A percentile compares a stretch with the other conserved stretches of the same genome.
phyloP scores from a whole-genome alignment of 2,113 vertebrate species.

The Aphyosemion australe region DNA sequence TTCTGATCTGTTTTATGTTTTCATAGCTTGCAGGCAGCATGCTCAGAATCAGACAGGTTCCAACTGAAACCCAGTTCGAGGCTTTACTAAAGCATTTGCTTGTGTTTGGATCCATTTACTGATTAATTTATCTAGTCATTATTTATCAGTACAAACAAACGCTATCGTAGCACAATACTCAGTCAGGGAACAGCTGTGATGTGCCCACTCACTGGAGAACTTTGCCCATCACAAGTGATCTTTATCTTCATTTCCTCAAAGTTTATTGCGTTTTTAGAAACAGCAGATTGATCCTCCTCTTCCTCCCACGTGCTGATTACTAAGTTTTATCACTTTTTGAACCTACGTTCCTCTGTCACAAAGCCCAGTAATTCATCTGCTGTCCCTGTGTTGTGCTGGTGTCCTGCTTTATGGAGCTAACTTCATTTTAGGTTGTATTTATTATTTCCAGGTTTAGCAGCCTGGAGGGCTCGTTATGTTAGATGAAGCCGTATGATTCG shows the following conservation, averaged over 20 bases:
- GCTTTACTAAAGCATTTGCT: not conserved
- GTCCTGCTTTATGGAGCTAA: not conserved
- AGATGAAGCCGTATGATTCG: not conserved
- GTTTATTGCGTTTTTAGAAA: constrained; percentile 18
- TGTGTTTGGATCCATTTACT: not conserved
- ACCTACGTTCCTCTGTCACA: not conserved
- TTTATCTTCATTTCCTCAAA: constrained; percentile 22
- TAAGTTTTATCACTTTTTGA: constrained; percentile 19
- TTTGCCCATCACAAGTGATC: constrained; percentile 17
- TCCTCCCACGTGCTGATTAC: not conserved
- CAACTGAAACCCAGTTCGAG: not conserved
- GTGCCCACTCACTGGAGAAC: not conserved
- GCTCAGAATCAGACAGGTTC: not conserved
- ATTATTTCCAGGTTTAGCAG: too few species aligned
- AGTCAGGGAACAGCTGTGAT: not conserved
- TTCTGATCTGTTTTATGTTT: not conserved
- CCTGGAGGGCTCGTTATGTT: not conserved
- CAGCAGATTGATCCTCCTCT: not conserved
- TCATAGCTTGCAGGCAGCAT: not conserved
- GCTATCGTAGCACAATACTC: not conserved
- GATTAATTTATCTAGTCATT: too few species aligned
- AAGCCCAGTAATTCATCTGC: constrained; percentile 2
- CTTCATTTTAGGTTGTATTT: not conserved
- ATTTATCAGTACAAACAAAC: not conserved
- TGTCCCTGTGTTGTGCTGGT: not conserved